Percentiles rank a stretch among this genome's conserved stretches.
phyloP scores from a whole-genome alignment of 1,140 invertebrate genomes.

The Dendroctonus ponderosae region DNA sequence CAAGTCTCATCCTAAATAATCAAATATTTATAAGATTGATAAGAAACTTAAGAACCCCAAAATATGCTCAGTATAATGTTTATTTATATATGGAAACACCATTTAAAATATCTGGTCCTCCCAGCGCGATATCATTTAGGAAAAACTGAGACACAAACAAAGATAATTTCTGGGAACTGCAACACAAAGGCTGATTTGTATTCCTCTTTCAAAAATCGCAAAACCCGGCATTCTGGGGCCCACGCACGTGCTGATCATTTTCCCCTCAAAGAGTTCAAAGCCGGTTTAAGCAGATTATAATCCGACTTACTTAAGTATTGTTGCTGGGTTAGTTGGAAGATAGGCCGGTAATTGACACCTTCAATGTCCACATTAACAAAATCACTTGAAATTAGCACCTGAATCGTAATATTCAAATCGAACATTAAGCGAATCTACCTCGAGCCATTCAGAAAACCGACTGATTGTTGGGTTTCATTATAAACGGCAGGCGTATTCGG shows the following conservation, averaged over 20 bases:
- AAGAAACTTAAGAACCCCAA: too few relatives aligned
- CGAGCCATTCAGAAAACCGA: slow-evolving; percentile 28
- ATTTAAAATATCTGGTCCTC: slow-evolving; percentile 2
- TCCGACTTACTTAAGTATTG: slow-evolving; percentile 23
- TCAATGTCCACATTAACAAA: slow-evolving; percentile 23
- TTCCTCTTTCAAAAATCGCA: slow-evolving; percentile 12
- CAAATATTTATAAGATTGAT: too few relatives aligned
- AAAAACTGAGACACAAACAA: background rate
- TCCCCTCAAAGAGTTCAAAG: slow-evolving; percentile 12
- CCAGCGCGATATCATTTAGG: background rate
- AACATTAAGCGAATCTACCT: slow-evolving; percentile 12
- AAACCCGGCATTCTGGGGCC: slow-evolving; percentile 12
- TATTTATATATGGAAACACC: background rate
- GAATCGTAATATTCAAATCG: slow-evolving; percentile 6
- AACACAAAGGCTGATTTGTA: slow-evolving; percentile 13
- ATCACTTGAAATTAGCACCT: slow-evolving; percentile 20
- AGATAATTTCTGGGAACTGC: slow-evolving; percentile 7
- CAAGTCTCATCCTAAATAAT: too few relatives aligned
- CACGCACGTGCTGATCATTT: slow-evolving; percentile 27
- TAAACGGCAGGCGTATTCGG: slow-evolving; percentile 15
- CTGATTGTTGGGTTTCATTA: slow-evolving; percentile 29
- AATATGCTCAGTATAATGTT: background rate
- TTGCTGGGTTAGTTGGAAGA: slow-evolving; percentile 6
- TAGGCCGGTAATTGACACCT: slow-evolving; percentile 5
- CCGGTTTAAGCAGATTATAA: slow-evolving; percentile 6